phyloP scores from a whole-genome alignment of 2,797 vertebrate species.

The Pipistrellus pipistrellus region DNA sequence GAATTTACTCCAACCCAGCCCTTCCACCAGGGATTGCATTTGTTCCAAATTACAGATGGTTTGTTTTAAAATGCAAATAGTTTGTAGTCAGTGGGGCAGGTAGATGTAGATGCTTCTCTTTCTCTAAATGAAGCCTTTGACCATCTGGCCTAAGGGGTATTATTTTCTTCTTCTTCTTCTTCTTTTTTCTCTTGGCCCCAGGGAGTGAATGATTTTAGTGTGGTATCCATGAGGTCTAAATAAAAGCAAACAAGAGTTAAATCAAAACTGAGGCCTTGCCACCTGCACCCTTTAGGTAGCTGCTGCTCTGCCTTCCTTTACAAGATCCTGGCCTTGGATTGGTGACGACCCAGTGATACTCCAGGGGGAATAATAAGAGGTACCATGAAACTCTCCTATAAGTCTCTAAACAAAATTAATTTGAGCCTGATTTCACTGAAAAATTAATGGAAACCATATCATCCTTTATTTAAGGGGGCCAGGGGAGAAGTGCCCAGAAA shows the following conservation, averaged over 20 bases:
- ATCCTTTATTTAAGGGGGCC: not conserved
- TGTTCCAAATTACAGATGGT: conserved; percentile 84
- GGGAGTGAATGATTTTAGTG: conserved; percentile 79
- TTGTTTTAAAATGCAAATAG: conserved; percentile 87
- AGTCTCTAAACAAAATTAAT: conserved; percentile 68
- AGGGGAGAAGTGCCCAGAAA: not conserved
- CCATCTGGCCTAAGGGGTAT: not conserved
- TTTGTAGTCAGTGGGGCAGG: conserved; percentile 85
- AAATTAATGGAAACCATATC: conserved; percentile 55
- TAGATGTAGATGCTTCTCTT: conserved; percentile 80
- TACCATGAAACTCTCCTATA: conserved; percentile 55
- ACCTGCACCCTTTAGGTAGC: conserved; percentile 16
- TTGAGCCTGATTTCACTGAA: conserved; percentile 60
- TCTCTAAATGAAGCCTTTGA: conserved; percentile 48
- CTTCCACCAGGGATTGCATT: conserved; percentile 71
- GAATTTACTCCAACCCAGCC: not conserved
- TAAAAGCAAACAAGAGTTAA: conserved; percentile 87
- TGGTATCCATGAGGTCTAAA: conserved; percentile 84
- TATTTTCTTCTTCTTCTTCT: conserved; percentile 61
- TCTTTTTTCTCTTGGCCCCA: conserved; percentile 64
- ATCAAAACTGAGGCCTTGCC: conserved; percentile 79
- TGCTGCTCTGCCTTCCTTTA: conserved; percentile 52
- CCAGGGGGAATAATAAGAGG: not conserved
- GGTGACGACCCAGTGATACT: not conserved
- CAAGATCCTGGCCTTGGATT: conserved; percentile 22